Percentiles rank a stretch among this genome's conserved stretches.
These are phyloP conservation scores for Nomada ferruginata DNA, from an alignment of 2,888 invertebrate genomes.

Conservation along the genomic window DNA sequence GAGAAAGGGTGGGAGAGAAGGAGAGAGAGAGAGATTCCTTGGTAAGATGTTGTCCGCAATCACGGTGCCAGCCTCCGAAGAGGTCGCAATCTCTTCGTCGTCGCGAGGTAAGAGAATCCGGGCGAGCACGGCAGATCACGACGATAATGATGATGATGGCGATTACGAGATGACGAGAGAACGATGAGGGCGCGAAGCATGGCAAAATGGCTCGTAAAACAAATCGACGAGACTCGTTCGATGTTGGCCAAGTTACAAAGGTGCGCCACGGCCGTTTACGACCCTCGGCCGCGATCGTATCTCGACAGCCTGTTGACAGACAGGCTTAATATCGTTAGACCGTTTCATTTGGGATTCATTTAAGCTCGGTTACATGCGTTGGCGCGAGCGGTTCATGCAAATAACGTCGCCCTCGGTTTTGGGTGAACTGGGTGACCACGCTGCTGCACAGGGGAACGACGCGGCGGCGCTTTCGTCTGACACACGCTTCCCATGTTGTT, in stretches of 20 bases:
- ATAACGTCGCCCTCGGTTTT: conserved; percentile 26
- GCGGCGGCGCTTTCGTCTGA: conserved; percentile 10
- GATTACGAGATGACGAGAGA: conserved; percentile 64
- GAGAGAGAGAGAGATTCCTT: conserved; percentile 17
- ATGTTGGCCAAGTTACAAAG: conserved; percentile 63
- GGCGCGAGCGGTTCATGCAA: conserved; percentile 37
- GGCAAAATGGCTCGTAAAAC: conserved; percentile 74
- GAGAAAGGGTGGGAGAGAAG: not conserved
- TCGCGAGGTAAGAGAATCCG: conserved; percentile 33
- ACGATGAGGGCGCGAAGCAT: conserved; percentile 62
- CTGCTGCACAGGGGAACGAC: not conserved
- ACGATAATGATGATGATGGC: conserved; percentile 68
- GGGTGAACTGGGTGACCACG: conserved; percentile 3
- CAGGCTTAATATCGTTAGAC: conserved; percentile 71
- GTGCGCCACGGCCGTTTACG: conserved; percentile 59
- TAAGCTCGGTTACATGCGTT: conserved; percentile 41
- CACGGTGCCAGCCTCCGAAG: conserved; percentile 25
- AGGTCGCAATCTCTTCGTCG: conserved; percentile 46
- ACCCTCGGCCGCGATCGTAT: conserved; percentile 69
- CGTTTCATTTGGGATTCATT: conserved; percentile 68
- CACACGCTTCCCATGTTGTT: not conserved
- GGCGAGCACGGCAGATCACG: conserved; percentile 54
- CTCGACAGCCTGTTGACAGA: conserved; percentile 70
- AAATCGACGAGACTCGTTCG: conserved; percentile 73
- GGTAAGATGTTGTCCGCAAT: conserved; percentile 42